Evolutionary conservation across 2,113 vertebrate species (phyloP), one percentile per base, ranked within the genome.

Genomic region (Myrmecophaga tridactyla): DNA sequence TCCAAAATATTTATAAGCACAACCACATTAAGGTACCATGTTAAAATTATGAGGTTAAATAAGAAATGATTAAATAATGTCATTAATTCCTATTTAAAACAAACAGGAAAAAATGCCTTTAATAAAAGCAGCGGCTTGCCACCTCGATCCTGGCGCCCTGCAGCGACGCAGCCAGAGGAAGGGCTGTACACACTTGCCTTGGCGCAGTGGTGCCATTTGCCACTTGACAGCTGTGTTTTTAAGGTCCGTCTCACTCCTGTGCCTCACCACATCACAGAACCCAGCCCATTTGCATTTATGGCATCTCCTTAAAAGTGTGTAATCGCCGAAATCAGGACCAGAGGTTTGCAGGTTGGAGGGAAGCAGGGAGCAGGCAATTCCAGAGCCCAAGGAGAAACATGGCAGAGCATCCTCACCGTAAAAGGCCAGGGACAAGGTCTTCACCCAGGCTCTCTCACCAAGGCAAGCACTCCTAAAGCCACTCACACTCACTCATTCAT

Each of bases 151-250:
- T 0, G 15, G 21, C 0, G 46, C n/a, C 67, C 29, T 0, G 1
- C 53, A 25, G 34, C 3, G 0, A 17, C 4, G 75, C 1, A 4
- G 67, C 60, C 3, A 0, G 63, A 23, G 63, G 69, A 39, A 56
- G 0, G 1, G 18, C 84, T 0, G 2, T 0, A 0, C 0, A 0
- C 65, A 1, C 82, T 1, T 4, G 56, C 93, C 96, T 11, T 1
- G 29, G 41, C 82, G 11, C 72, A 1, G 31, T 0, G 5, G 75
- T 58, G 72, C 27, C 56, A 4, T 6, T 1, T 43, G 93, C 83
- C 86, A 8, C 83, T 13, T 4, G 77, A 93, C 90, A 86, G 94
- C 94, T 72, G 73, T 7, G 60, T 3, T 17, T 8, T 34, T 3
- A 7, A 39, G 39, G 41, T 63, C 65, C 60, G 17, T 27, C 73